These are phyloP conservation scores for Pygoscelis antarcticus DNA, from an alignment of 2,113 vertebrate genomes.

Conservation along the genomic window DNA sequence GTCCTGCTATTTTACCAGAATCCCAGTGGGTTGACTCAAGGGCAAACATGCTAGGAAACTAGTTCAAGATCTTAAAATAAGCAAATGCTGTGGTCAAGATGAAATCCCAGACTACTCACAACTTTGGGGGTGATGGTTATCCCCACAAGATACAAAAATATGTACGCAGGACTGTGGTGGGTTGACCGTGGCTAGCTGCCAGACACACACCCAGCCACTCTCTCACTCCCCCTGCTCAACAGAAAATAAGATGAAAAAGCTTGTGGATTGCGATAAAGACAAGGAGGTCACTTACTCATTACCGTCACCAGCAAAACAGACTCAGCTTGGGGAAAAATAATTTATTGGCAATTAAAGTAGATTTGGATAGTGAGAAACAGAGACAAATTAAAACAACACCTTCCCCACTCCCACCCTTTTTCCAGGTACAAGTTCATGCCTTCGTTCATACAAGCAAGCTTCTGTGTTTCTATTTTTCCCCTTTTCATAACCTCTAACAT, in stretches of 20 bases:
- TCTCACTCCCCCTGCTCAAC: background rate
- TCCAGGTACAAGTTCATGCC: background rate
- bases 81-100: background rate
- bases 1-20: background rate
- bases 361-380: background rate
- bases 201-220: background rate
- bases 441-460: background rate
- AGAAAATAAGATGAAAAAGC: background rate
- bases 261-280: background rate
- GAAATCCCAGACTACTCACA: background rate
- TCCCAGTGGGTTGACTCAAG: background rate
- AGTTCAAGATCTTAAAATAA: background rate
- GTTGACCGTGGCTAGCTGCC: background rate
- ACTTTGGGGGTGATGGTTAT: background rate
- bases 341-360: background rate
- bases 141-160: background rate
- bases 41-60: background rate
- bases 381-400: background rate
- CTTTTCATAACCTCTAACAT: background rate
- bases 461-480: background rate
- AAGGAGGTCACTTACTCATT: background rate
- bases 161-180: background rate
- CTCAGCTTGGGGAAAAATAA: fast-evolving
- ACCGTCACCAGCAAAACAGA: background rate
- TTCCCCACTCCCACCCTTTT: background rate